Conservation (phyloP, 2,113 vertebrate genomes). For the Tapirus terrestris region DNA sequence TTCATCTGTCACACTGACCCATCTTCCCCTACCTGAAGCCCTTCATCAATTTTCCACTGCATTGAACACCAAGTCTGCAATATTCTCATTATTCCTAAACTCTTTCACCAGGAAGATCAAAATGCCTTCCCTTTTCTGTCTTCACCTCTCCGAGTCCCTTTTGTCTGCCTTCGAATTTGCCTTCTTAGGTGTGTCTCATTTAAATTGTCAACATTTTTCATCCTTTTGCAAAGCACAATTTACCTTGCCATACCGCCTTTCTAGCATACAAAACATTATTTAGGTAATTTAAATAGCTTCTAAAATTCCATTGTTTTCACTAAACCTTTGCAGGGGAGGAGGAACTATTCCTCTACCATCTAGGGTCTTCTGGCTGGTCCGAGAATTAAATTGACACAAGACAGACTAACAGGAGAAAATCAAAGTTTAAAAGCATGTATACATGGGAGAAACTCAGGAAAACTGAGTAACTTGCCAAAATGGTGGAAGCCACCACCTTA, state of each 20-base stretch:
- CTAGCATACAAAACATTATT: neutral
- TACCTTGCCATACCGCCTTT: neutral
- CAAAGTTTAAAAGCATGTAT: too few relatives aligned
- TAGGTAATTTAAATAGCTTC: slow-evolving; percentile 14
- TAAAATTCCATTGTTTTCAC: neutral
- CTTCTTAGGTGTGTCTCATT: neutral
- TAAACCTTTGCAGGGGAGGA: neutral
- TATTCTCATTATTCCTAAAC: slow-evolving; percentile 47
- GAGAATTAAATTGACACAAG: too few relatives aligned
- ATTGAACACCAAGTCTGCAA: slow-evolving; percentile 18
- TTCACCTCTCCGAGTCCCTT: neutral
- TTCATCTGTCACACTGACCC: slow-evolving; percentile 61
- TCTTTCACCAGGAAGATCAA: slow-evolving; percentile 1
- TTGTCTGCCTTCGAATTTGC: neutral
- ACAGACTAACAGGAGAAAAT: too few relatives aligned
- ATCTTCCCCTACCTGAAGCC: slow-evolving; percentile 1
- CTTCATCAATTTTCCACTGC: slow-evolving; percentile 65
- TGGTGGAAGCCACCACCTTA: too few relatives aligned
- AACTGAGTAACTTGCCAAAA: too few relatives aligned
- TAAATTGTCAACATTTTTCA: slow-evolving; percentile 37
- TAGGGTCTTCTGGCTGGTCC: too few relatives aligned
- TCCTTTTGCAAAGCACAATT: neutral
- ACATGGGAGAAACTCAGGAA: too few relatives aligned
- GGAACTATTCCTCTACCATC: too few relatives aligned
- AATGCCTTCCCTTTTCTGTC: neutral